Base-by-base conservation (phyloP, 2,113 vertebrate species). In the Megaleporinus macrocephalus region DNA sequence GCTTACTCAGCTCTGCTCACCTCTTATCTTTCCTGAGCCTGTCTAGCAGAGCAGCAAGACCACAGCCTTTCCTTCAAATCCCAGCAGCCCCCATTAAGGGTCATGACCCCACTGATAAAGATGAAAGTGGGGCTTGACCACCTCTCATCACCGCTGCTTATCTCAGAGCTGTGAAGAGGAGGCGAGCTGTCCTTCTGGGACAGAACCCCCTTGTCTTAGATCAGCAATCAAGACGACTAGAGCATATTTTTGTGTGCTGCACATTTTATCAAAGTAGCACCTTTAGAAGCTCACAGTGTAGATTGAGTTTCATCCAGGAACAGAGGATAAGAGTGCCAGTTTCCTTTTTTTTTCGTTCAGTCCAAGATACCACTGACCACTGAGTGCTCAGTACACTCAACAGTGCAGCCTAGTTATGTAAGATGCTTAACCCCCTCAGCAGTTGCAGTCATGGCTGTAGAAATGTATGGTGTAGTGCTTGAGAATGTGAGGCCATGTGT, bases 81-180 rank as follows among this genome's bases (percentile, higher is more conserved):
- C 70, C 80, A 69, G 71, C 83, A 84, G 83, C 41, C 74, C 80
- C 75, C 47, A 62, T 10, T 76, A 0, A 30, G 55, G 88, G 86
- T 86, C 88, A 1, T 5, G 81, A 86, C 88, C 83, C 62, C 76
- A 18, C 0, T 55, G 86, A 91, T 90, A 85, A 61, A 91, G 89
- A 91, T 91, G 85, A 91, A 90, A 90, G 90, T 72, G 49, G 36
- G 66, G n/a, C 6, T 79, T 47, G n/a, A 30, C 13, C 71, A 51
- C 79, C 57, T 70, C 49, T 86, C 55, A 47, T 47, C 72, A 10
- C 47, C 66, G 15, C 36, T 73, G 59, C 26, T 76, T 83, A 80
- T 77, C 73, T 44, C 49, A 59, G 27, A 72, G 71, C 63, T 30
- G 47, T 15, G 72, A 51, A 22, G 26, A 36, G 70, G 81, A 73